A percentile compares a stretch with the other conserved stretches of the same genome.
phyloP scores from a whole-genome alignment of 2,888 invertebrate species.

The Callinectes sapidus region DNA sequence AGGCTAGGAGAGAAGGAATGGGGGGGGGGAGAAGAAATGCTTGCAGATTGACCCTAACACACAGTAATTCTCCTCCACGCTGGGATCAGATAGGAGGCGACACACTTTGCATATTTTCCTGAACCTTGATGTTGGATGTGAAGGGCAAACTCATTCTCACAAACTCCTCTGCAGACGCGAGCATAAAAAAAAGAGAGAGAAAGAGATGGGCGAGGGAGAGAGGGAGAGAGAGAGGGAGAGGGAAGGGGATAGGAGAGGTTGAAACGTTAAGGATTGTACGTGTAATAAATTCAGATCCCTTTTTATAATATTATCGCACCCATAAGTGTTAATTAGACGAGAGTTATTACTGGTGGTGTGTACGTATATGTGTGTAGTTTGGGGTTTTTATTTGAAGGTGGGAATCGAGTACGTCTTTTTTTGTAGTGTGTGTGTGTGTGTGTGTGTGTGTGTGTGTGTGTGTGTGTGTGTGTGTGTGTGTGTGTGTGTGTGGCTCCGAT shows the following conservation, averaged over 20 bases:
- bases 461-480: background rate
- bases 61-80: constrained; percentile 23
- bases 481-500: background rate
- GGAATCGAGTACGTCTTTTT: background rate
- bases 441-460: background rate
- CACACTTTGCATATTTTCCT: constrained; percentile 45
- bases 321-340: constrained; percentile 11
- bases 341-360: background rate
- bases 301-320: background rate
- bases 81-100: constrained; percentile 7
- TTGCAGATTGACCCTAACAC: constrained; percentile 40
- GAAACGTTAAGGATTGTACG: too few species aligned
- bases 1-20: background rate
- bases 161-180: background rate
- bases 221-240: background rate
- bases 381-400: background rate
- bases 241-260: too few species aligned
- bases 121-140: constrained; percentile 1
- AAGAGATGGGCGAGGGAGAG: background rate
- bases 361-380: background rate
- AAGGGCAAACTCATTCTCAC: constrained; percentile 27
- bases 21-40: background rate
- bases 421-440: background rate
- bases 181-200: background rate
- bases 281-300: background rate